Percentiles rank a stretch among this genome's conserved stretches.
These are phyloP conservation scores for Nomada lathburiana DNA, from an alignment of 2,888 invertebrate species.

Conservation along the genomic window DNA sequence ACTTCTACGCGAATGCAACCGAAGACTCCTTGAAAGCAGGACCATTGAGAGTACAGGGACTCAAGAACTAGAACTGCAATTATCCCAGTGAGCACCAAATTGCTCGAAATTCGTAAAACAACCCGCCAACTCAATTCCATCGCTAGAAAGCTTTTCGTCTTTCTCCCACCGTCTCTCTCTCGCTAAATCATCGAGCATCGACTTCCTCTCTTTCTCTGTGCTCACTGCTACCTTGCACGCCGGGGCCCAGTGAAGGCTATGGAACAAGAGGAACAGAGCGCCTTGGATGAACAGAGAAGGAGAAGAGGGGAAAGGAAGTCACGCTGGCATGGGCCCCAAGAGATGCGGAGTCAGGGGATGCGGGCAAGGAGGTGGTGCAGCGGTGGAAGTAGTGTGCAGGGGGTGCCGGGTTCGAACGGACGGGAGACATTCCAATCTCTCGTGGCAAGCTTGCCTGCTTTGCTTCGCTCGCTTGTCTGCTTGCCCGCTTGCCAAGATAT, in stretches of 20 bases:
- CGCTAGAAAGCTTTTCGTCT: constrained; percentile 45
- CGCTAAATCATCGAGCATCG: constrained; percentile 21
- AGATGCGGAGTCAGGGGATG: constrained; percentile 47
- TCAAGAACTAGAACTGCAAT: background rate
- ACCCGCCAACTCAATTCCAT: constrained; percentile 31
- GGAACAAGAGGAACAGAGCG: constrained; percentile 60
- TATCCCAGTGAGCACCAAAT: background rate
- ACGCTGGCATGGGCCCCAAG: constrained; percentile 28
- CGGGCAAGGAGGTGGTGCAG: constrained; percentile 14
- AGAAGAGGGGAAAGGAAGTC: constrained; percentile 42
- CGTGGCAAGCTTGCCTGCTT: constrained; percentile 68
- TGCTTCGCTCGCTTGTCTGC: constrained; percentile 58
- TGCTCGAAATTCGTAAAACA: constrained; percentile 11
- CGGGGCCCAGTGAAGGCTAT: constrained; percentile 30
- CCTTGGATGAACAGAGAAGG: constrained; percentile 36
- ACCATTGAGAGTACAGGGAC: no score
- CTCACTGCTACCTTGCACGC: constrained; percentile 34
- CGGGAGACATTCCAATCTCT: constrained; percentile 84
- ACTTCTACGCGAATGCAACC: no score
- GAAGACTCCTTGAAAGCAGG: no score
- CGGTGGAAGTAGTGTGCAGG: constrained; percentile 48
- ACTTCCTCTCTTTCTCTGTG: constrained; percentile 21
- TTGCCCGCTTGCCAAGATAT: constrained; percentile 66
- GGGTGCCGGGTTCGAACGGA: constrained; percentile 68
- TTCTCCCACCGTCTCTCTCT: constrained; percentile 33